Evolutionary conservation across 2,113 vertebrate genomes (phyloP).

Genomic region (Brienomyrus longianalis): DNA sequence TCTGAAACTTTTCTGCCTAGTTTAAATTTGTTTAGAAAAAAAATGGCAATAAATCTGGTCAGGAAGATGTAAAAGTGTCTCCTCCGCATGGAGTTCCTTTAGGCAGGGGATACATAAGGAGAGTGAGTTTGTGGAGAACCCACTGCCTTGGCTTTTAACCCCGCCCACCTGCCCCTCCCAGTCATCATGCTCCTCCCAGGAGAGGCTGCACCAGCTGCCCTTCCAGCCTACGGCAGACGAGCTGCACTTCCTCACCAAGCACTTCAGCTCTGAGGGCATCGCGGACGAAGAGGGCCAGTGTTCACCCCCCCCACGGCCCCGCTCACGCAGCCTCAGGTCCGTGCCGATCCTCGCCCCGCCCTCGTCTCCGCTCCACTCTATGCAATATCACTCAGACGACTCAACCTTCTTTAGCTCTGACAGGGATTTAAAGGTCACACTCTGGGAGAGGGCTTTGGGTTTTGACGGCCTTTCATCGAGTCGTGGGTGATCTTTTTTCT

Average conservation of each 20-base stretch:
- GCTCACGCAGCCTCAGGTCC: slow-evolving; percentile 87
- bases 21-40: not conserved
- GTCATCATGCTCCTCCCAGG: slow-evolving; percentile 87
- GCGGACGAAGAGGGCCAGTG: slow-evolving; percentile 70
- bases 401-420: not conserved
- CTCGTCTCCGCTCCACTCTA: no score
- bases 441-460: not conserved
- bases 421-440: not conserved
- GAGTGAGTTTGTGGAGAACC: slow-evolving; percentile 23
- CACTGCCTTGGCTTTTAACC: not conserved
- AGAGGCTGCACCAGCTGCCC: slow-evolving; percentile 87
- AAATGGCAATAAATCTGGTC: not conserved
- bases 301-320: slow-evolving; percentile 66
- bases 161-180: slow-evolving; percentile 37
- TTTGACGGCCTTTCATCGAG: not conserved
- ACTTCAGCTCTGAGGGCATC: slow-evolving; percentile 83
- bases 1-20: not conserved
- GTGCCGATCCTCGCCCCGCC: not conserved
- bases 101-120: not conserved
- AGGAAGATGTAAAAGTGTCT: not conserved
- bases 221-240: slow-evolving; percentile 89
- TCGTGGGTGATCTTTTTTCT: not conserved
- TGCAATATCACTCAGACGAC: not conserved
- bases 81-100: not conserved
- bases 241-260: slow-evolving; percentile 88